Evolutionary conservation across 2,888 invertebrate species (phyloP), one percentile per base, ranked within the genome.

Genomic region (Aquatica leii): DNA sequence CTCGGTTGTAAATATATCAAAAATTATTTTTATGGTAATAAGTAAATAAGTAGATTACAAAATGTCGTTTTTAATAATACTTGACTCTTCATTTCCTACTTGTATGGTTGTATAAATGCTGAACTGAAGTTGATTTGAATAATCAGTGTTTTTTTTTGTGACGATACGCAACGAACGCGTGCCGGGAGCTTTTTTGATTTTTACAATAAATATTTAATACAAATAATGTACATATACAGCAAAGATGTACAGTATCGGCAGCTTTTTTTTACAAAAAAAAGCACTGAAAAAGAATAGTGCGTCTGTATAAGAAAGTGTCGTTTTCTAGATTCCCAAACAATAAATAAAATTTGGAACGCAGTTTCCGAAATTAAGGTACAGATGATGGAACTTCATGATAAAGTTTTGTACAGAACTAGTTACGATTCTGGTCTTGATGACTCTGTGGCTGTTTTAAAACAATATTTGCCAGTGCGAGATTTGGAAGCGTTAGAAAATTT

Each of bases 331-430:
- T n/a, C n/a, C n/a, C n/a, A n/a, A n/a, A n/a, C n/a, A n/a, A n/a
- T n/a, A n/a, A n/a, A n/a, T n/a, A n/a, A n/a, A n/a, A n/a, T n/a
- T n/a, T 37, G 37, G 37, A 37, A 9, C 12, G 37, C 37, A 37
- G 37, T 37, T n/a, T 37, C 37, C 5, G 37, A 37, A 37, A 37
- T 37, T 5, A 37, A 37, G 11, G 37, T 12, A 37, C 37, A 37
- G 37, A 37, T 37, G 37, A 12, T 37, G 37, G 37, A 37, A 37
- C 37, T 37, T 37, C 37, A 37, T n/a, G 37, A 37, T 37, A 37
- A 37, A 37, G 37, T 37, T 37, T 37, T 37, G 37, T 37, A 37
- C 37, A 37, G 37, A 37, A 37, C n/a, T n/a, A n/a, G n/a, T n/a
- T n/a, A n/a, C n/a, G n/a, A n/a, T n/a, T n/a, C n/a, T n/a, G n/a